Conservation (phyloP, 1,140 invertebrate species). For the Phymastichus coffea region DNA sequence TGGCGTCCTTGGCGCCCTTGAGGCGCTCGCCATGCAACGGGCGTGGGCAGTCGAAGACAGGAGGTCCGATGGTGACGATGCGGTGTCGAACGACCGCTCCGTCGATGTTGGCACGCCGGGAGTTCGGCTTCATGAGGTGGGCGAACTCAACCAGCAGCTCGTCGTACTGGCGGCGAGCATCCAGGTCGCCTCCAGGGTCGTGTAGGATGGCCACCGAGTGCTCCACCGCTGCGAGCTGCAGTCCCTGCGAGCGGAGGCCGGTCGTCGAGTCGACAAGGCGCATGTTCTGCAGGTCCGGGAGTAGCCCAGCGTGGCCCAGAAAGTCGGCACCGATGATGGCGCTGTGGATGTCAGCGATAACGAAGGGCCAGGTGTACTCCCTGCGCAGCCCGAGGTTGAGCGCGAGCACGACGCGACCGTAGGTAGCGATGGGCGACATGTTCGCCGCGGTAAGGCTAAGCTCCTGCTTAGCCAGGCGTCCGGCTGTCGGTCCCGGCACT, state of each 20-base stretch:
- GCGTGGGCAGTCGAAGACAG: background rate
- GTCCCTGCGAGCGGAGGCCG: background rate
- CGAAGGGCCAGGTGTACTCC: slow-evolving; percentile 18
- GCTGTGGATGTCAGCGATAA: slow-evolving; percentile 16
- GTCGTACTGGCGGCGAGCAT: background rate
- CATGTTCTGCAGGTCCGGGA: slow-evolving; percentile 25
- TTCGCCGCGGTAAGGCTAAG: slow-evolving; percentile 26
- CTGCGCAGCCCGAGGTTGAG: slow-evolving; percentile 24
- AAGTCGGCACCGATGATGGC: slow-evolving; percentile 29
- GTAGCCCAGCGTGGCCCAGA: slow-evolving; percentile 17
- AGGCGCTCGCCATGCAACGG: background rate
- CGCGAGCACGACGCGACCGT: slow-evolving; percentile 10
- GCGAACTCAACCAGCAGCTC: background rate
- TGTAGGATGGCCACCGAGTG: background rate
- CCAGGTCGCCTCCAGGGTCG: background rate
- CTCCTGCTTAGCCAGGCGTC: background rate
- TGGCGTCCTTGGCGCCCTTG: background rate
- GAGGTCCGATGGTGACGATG: background rate
- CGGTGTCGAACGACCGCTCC: background rate
- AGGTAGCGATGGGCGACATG: slow-evolving; percentile 18
- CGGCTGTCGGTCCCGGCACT: too few species aligned
- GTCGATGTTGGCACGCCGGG: background rate
- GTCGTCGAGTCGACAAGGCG: slow-evolving; percentile 25
- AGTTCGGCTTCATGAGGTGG: background rate
- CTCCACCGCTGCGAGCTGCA: background rate